Base-by-base conservation (phyloP, 2,888 invertebrate genomes). In the Antitype chi region DNA sequence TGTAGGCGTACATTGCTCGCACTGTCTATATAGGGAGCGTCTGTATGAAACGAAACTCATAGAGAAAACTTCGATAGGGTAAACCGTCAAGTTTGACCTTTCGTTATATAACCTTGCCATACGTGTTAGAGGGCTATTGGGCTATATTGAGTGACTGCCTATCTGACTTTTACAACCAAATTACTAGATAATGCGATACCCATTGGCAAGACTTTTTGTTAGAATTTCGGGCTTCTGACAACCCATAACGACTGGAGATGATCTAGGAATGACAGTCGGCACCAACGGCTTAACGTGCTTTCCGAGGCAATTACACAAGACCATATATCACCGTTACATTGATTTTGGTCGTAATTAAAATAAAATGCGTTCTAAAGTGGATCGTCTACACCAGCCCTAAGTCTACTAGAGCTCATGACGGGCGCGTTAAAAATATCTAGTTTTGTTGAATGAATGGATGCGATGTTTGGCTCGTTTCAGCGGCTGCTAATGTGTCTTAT, bases 381-480 rank as follows among this genome's bases (percentile, higher is more conserved):
- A 28, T 38, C 43, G 74, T 84, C 67, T 84, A 49, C 49, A 74
- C 68, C 13, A 8, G 43, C 74, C 68, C 28, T 82, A 71, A 80
- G 68, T 57, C 80, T 70, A 47, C 62, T 64, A 80, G 69, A 74
- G 53, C 52, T 72, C 53, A 84, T 88, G 87, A 88, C 87, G 84
- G 64, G 15, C 67, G 79, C 28, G 80, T 70, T 89, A 88, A 85
- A 91, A 88, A 90, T 91, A 90, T 74, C 74, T 78, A 75, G 76
- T 84, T 66, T 78, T 77, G 72, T 87, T 86, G 83, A 89, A 89
- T 91, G 91, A 91, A 91, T 90, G 89, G 78, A 85, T 60, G 80
- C 55, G 70, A 82, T 79, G 86, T 86, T 88, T 83, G 76, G 82
- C 85, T 74, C 83, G 82, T 70, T 81, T 74, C 66, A 82, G 66